A percentile compares a stretch with the other conserved stretches of the same genome.
phyloP scores from a whole-genome alignment of 2,113 vertebrate genomes.

The Cephalopterus ornatus region DNA sequence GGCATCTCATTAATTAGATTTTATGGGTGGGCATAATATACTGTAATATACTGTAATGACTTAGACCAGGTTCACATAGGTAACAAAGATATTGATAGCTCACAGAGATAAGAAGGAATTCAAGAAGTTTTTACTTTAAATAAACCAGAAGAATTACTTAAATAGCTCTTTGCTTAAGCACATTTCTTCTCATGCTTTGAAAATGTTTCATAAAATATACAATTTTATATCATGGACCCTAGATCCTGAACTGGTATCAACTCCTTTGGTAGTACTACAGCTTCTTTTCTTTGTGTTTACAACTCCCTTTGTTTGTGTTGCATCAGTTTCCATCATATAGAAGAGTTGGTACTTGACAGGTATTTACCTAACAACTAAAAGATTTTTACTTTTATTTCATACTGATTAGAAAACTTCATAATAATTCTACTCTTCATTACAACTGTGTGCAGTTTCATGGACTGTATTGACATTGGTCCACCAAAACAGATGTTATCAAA shows the following conservation, averaged over 20 bases:
- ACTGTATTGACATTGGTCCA: accelerated
- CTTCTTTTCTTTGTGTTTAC: background rate
- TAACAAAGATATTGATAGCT: background rate
- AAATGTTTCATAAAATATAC: background rate
- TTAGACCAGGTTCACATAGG: background rate
- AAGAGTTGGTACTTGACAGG: background rate
- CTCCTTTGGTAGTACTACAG: background rate
- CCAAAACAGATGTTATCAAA: background rate
- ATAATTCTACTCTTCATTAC: background rate
- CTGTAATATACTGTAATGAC: background rate
- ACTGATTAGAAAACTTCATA: background rate
- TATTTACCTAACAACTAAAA: background rate
- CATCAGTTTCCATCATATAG: background rate
- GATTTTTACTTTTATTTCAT: background rate
- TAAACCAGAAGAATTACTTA: background rate
- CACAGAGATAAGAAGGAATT: background rate
- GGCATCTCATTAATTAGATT: background rate
- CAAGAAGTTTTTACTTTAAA: background rate
- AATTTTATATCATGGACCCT: background rate
- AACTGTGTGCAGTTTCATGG: background rate
- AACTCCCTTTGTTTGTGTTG: background rate
- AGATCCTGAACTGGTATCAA: background rate
- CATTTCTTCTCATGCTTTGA: background rate
- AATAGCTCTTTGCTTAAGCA: background rate
- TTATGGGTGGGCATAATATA: background rate